Percentiles rank a stretch among this genome's conserved stretches.
These are phyloP conservation scores for Rhinopomastus cyanomelas DNA, from an alignment of 2,113 vertebrate genomes.

Conservation along the genomic window DNA sequence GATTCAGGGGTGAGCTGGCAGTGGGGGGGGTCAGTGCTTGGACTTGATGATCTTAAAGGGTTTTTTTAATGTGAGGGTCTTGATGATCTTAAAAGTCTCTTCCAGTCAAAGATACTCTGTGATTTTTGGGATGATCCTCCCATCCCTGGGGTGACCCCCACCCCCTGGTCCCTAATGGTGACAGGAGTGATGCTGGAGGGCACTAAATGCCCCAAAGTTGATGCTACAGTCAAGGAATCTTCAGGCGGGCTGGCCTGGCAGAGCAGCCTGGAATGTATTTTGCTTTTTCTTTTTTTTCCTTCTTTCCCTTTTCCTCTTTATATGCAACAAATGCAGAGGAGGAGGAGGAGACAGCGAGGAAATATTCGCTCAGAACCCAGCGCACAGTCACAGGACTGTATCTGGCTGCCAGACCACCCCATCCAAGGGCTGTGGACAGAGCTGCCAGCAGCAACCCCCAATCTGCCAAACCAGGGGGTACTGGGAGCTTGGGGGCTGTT, in stretches of 20 bases:
- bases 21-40: too few species aligned
- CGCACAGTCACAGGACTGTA: constrained; percentile 31
- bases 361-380: background rate
- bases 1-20: too few species aligned
- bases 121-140: too few species aligned
- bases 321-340: constrained; percentile 57
- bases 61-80: too few species aligned
- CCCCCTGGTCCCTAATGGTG: rapidly evolving
- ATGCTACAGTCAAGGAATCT: constrained; percentile 1
- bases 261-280: constrained; percentile 21
- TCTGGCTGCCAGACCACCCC: constrained; percentile 52
- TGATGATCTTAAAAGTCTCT: too few species aligned
- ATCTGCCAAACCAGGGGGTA: background rate
- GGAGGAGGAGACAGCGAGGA: constrained; percentile 58
- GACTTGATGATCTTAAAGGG: too few species aligned
- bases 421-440: background rate
- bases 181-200: rapidly evolving
- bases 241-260: background rate
- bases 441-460: background rate
- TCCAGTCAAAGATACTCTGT: too few species aligned
- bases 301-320: background rate
- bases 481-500: background rate
- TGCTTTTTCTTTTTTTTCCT: background rate
- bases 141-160: rapidly evolving
- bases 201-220: rapidly evolving